These are phyloP conservation scores for Nanorana parkeri DNA, from an alignment of 2,113 vertebrate genomes.

Conservation along the genomic window DNA sequence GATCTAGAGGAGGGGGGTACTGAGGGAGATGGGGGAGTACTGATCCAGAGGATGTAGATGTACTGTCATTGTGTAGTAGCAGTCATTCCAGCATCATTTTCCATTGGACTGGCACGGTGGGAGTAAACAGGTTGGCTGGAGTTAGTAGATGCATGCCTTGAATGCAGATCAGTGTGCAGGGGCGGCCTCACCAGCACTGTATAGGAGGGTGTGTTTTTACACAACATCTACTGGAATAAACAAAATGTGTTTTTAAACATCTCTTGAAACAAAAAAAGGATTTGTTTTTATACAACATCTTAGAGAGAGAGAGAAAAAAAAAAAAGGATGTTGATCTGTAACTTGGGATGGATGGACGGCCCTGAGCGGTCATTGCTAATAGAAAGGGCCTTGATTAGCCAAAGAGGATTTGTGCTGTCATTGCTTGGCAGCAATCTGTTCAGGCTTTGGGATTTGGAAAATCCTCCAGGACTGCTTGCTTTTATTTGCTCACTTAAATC, in stretches of 20 bases:
- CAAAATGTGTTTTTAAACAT: too few species aligned
- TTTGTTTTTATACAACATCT: too few species aligned
- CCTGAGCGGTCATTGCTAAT: neutral
- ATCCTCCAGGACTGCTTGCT: neutral
- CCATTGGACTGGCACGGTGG: neutral
- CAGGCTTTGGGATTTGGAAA: slow-evolving; percentile 43
- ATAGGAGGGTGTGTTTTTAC: neutral
- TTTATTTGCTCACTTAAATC: neutral
- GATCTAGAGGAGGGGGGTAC: too few species aligned
- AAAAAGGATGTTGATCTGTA: too few species aligned
- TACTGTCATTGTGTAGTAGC: too few species aligned
- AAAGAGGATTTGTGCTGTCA: slow-evolving; percentile 37
- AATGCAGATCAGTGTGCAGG: slow-evolving; percentile 41
- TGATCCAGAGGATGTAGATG: too few species aligned
- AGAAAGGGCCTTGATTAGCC: slow-evolving; percentile 40
- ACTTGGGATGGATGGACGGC: neutral
- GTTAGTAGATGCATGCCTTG: slow-evolving; percentile 15
- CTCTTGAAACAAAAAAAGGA: too few species aligned
- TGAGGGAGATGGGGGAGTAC: too few species aligned
- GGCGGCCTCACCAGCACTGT: neutral
- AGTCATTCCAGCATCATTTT: too few species aligned
- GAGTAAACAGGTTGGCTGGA: slow-evolving; percentile 10
- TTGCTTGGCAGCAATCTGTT: slow-evolving; percentile 45
- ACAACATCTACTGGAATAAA: too few species aligned
- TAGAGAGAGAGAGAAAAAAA: too few species aligned